Conservation (phyloP, 1,140 invertebrate genomes). For the Coenobita brevimanus region DNA sequence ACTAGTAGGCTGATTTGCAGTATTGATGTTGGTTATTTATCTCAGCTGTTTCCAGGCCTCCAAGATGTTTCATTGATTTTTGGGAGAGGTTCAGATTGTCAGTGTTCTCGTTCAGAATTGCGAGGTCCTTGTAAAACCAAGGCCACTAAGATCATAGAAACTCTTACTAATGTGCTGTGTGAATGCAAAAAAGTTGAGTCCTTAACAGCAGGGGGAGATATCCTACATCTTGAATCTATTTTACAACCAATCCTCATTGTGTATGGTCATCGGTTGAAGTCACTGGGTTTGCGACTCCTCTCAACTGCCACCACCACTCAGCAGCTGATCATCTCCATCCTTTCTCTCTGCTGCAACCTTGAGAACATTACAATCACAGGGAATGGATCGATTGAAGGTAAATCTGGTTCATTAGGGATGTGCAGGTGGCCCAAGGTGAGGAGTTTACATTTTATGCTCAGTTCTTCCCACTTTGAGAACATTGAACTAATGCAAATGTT, state of each 20-base stretch:
- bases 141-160: conserved; percentile 54
- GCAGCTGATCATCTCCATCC: conserved; percentile 44
- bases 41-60: conserved; percentile 51
- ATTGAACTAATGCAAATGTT: conserved; percentile 53
- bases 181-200: conserved; percentile 55
- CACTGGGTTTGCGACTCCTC: conserved; percentile 37
- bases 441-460: conserved; percentile 49
- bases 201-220: conserved; percentile 53
- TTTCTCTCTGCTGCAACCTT: conserved; percentile 39
- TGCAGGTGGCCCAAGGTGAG: conserved; percentile 50
- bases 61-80: conserved; percentile 57
- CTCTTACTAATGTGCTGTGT: conserved; percentile 39
- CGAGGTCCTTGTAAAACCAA: conserved; percentile 43
- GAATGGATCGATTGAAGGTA: conserved; percentile 28
- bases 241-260: conserved; percentile 39
- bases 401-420: background rate
- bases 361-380: conserved; percentile 56
- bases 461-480: conserved; percentile 38
- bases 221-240: conserved; percentile 50
- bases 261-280: conserved; percentile 46
- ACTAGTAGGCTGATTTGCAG: conserved; percentile 50
- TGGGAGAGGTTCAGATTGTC: conserved; percentile 47
- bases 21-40: conserved; percentile 49
- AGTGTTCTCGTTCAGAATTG: conserved; percentile 51
- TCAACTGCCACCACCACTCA: conserved; percentile 52